Base-by-base conservation (phyloP, 2,113 vertebrate species). In the Polyodon spathula region DNA sequence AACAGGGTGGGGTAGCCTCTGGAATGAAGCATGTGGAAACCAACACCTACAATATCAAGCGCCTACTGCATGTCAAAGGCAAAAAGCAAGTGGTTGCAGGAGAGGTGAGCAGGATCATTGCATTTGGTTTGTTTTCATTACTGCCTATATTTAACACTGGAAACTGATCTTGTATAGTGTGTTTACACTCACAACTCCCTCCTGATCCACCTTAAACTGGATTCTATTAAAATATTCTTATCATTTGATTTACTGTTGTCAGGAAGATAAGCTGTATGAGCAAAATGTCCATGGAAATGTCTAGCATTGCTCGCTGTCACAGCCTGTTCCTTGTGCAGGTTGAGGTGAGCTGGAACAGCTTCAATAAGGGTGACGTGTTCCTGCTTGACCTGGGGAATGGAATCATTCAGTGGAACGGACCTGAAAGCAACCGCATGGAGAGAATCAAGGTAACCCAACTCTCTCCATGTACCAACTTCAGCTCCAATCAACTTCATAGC, bases 381-480 rank as follows among this genome's bases (percentile, higher is more conserved):
- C 76, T 93, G 63, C 69, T 94, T 73, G 92, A 93, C 62, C 67
- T 94, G 8, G 92, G 92, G 1, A 92, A 85, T 43, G 70, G 93
- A 37, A 92, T 93, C n/a, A 56, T 94, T 59, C 92, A 93, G 66
- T 94, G 92, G 92, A 94, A 93, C 0, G 92, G 90, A 3, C 89
- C 90, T 0, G 78, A 84, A 8, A 92, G 90, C 71, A 93, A 88
- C 74, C 83, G 70, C 7, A 81, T 85, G 0, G 91, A 94, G 70
- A 86, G 90, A 53, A 79, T 94, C 53, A 85, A 76, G 87, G 92
- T 93, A 77, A 0, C 43, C 15, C 41, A 16, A 38, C 41, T 41
- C 6, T 7, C 39, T 12, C 38, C 17, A 6, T 48, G 46, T 10
- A n/a, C 27, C 27, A 27, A 27, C 27, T 27, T 27, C 27, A 27